Base-by-base conservation (phyloP, 2,113 vertebrate species). In the Nothocercus nigrocapillus region DNA sequence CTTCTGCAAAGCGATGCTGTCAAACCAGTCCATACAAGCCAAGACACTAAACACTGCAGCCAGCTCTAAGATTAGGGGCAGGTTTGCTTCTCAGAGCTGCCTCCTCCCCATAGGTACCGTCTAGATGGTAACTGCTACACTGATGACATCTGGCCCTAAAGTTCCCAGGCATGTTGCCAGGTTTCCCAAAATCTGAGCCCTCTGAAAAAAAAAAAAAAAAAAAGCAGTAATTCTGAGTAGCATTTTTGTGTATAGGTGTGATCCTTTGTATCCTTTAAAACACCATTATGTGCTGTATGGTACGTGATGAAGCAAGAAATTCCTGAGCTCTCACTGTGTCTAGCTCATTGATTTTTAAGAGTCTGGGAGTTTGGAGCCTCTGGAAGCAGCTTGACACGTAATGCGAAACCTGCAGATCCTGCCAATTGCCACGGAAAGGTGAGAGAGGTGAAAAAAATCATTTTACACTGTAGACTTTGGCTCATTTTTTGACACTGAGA, bases 261-360 rank as follows among this genome's bases (percentile, higher is more conserved):
- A 68, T 84, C 75, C 36, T 34, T 67, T 78, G 53, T 90, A 93
- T 90, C 90, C 88, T 93, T 83, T 82, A 85, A 85, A 88, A 64
- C 67, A 51, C 53, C 0, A 2, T 74, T 94, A 72, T 88, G 30
- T 88, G 68, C 82, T 93, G 63, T 69, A 56, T 42, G 19, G 88
- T 88, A 84, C 7, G 44, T 95, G 95, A 95, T 95, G 92, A 95
- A 94, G 93, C 90, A 96, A 95, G 95, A 95, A 95, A 95, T 93
- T 91, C 95, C 93, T 96, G 95, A 89, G 85, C 90, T 96, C 96
- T 95, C 91, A 72, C 91, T 93, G 93, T 89, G 89, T 91, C 93
- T 95, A 94, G 90, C 82, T 94, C 96, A 97, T 97, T 96, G 97
- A 97, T 97, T 97, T 97, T 96, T 97, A 95, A 93, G 95, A 95